phyloP scores from a whole-genome alignment of 2,888 invertebrate species.

The Amphimallon solstitiale region DNA sequence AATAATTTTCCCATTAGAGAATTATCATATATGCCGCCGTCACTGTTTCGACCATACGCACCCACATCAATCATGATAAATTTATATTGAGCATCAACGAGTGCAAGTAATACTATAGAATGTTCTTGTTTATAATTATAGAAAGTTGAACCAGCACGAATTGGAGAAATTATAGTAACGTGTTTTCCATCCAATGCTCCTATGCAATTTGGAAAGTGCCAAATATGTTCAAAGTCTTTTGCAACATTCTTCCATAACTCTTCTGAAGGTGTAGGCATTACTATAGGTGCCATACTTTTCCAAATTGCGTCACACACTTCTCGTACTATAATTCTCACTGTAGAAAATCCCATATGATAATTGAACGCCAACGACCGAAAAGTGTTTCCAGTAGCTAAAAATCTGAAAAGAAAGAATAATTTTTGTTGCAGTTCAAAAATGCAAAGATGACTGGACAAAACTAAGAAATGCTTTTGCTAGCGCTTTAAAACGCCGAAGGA shows the following conservation, averaged over 20 bases:
- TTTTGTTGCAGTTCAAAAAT: slow-evolving; percentile 39
- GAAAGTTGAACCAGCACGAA: slow-evolving; percentile 29
- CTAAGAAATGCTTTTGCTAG: not conserved
- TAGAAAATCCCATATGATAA: no score
- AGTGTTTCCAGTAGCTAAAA: slow-evolving; percentile 48
- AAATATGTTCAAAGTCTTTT: slow-evolving; percentile 39
- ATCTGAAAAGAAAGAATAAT: slow-evolving; percentile 47
- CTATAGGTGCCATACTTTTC: slow-evolving; percentile 46
- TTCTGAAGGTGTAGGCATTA: slow-evolving; percentile 47
- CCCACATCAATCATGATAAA: slow-evolving; percentile 42
- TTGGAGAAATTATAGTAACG: slow-evolving; percentile 36
- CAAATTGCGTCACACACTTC: slow-evolving; percentile 49
- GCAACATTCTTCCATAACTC: slow-evolving; percentile 43
- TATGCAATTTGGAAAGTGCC: slow-evolving; percentile 44
- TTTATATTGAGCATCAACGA: slow-evolving; percentile 42
- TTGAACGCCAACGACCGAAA: slow-evolving; percentile 40
- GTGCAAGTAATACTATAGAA: slow-evolving; percentile 42
- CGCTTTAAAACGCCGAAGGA: no score
- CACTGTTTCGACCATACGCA: slow-evolving; percentile 36
- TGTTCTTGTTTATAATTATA: slow-evolving; percentile 44
- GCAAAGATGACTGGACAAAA: slow-evolving; percentile 17
- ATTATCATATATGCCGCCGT: slow-evolving; percentile 1
- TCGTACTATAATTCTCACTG: slow-evolving; percentile 46
- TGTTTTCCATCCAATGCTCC: slow-evolving; percentile 38
- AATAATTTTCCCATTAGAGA: slow-evolving; percentile 2